Evolutionary conservation across 2,113 vertebrate genomes (phyloP), one percentile per base, ranked within the genome.

Genomic region (Prunella fulvescens): DNA sequence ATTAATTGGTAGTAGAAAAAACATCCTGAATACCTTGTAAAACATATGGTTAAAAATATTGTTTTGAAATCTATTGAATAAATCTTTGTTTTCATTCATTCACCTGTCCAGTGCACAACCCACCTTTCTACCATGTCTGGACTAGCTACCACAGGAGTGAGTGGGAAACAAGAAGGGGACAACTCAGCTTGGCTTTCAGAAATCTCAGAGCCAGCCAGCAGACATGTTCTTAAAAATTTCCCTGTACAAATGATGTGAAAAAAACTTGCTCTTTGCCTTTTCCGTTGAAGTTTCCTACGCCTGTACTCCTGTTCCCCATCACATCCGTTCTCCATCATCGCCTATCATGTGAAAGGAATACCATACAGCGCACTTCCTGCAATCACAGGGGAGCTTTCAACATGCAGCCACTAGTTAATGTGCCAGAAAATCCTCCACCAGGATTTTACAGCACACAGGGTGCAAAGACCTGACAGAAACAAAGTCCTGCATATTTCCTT

Each of bases 1-100:
- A 56, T 56, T 58, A 86, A 78, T 12, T 81, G 16, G 24, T 54
- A 25, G 20, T 48, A 94, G 64, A 92, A 93, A 92, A 93, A 84
- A 22, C 56, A 77, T 40, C 54, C 60, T 82, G 60, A 92, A 89
- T 92, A 37, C 11, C 62, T 84, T 95, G 85, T 64, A 67, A 92
- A 86, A 14, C 19, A 84, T 29, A 33, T 53, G 35, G 78, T 61
- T 92, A 77, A 93, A 92, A 94, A 44, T 11, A 78, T 48, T 73
- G 51, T 77, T 93, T 91, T 60, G 81, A 82, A 87, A 28, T 39
- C 17, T 81, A 77, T 64, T 39, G 4, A 90, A 78, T 8, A 73
- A 35, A 9, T 28, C 24, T 71, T 66, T 65, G 8, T 33, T 86
- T 92, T 67, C 28, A 69, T 57, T 76, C 51, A 87, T 78, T 77